Base-by-base conservation (phyloP, 2,113 vertebrate species). In the Clupea harengus region DNA sequence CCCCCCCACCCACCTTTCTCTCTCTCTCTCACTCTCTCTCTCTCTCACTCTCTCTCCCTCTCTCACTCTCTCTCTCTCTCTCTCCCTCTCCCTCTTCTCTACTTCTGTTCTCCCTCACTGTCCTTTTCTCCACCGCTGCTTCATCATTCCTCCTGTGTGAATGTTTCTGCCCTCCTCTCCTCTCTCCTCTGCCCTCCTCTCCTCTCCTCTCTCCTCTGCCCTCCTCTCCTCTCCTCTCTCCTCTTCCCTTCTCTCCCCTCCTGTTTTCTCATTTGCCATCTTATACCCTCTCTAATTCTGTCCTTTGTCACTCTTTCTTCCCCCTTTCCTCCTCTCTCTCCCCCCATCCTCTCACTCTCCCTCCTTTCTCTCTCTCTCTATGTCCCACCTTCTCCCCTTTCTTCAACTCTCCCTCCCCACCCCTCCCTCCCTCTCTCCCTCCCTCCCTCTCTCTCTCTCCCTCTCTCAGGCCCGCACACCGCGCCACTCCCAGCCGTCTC, bases 381-480 rank as follows among this genome's bases (percentile, higher is more conserved):
- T 50, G 18, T 18, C 18, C n/a, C n/a, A n/a, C n/a, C n/a, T n/a
- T n/a, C n/a, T n/a, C n/a, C n/a, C n/a, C n/a, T n/a, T n/a, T n/a
- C n/a, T 25, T 67, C 22, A 67, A n/a, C 28, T 28, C 60, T 25
- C 22, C 6, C 22, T 67, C 22, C n/a, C n/a, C 28, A 84, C 86
- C 52, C 81, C 81, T 52, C 75, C 64, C 28, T 85, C 45, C 82
- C 39, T 82, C 28, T 72, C 28, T 82, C 32, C 25, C 2, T 47
- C 46, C 39, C 20, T 32, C 46, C 7, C 75, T 86, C 20, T 87
- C 81, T 81, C 50, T 81, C 15, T 64, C 39, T 83, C 17, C 87
- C 67, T 88, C 54, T 87, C 82, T 1, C 92, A 99, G 98, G 97
- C 96, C 18, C 96, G 98, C 81, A 98, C 98, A 45, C 97, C 98